Conservation (phyloP, 2,888 invertebrate species). For the Sinhomidia bicolor region DNA sequence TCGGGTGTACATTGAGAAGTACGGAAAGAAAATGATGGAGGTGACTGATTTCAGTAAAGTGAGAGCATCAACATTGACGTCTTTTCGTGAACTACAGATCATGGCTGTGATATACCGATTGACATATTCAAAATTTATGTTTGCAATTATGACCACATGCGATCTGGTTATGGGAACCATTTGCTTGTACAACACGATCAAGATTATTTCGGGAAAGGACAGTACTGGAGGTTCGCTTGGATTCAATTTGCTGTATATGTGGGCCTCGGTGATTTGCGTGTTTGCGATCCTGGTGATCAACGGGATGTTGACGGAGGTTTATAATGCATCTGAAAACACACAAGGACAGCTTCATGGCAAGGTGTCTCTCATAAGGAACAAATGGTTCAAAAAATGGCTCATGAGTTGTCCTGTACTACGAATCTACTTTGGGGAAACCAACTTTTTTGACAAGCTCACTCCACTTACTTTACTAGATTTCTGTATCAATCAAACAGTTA, state of each 20-base stretch:
- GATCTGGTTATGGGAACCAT: not conserved
- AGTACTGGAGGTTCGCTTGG: not conserved
- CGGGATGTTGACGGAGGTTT: conserved; percentile 18
- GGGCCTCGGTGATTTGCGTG: not conserved
- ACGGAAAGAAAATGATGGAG: not conserved
- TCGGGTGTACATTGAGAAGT: not conserved
- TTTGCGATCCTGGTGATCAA: not conserved
- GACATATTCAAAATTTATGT: conserved; percentile 4
- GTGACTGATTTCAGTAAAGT: not conserved
- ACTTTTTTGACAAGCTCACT: conserved; percentile 24
- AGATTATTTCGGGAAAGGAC: not conserved
- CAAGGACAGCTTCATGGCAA: not conserved
- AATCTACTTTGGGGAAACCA: conserved; percentile 29
- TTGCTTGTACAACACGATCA: not conserved
- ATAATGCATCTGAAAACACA: not conserved
- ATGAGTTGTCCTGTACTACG: conserved; percentile 4
- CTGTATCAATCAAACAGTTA: conserved; percentile 44
- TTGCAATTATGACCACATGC: not conserved
- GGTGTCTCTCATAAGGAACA: not conserved
- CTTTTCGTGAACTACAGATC: conserved; percentile 30
- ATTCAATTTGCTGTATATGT: conserved; percentile 20
- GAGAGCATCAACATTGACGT: not conserved
- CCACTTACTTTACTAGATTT: conserved; percentile 21
- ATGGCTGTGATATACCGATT: not conserved
- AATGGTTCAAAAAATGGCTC: conserved; percentile 2